Evolutionary conservation across 2,888 invertebrate genomes (phyloP).

Genomic region (Ptilodon capucinus): DNA sequence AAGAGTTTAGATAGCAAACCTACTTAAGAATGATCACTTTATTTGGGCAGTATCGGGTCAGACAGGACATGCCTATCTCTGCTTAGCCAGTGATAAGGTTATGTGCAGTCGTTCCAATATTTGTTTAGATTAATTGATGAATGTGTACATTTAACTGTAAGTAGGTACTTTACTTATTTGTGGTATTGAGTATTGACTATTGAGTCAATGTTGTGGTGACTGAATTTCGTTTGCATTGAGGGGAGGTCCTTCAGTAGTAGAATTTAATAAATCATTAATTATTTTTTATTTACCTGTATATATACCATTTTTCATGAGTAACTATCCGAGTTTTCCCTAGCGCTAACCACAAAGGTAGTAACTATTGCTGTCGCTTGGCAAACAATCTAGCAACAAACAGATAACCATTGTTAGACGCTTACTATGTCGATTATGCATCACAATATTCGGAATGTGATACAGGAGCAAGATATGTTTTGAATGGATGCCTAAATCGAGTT

Average conservation of each 20-base stretch:
- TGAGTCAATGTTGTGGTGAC: too few species aligned
- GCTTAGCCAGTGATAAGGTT: background rate
- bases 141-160: background rate
- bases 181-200: too few species aligned
- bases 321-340: background rate
- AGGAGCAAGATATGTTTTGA: conserved; percentile 36
- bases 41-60: background rate
- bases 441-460: conserved; percentile 25
- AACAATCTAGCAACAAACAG: background rate
- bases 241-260: too few species aligned
- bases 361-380: too few species aligned
- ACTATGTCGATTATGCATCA: conserved; percentile 3
- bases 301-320: too few species aligned
- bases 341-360: too few species aligned
- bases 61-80: background rate
- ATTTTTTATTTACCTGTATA: too few species aligned
- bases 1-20: too few species aligned
- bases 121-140: background rate
- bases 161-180: too few species aligned
- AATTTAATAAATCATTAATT: too few species aligned
- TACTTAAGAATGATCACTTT: too few species aligned
- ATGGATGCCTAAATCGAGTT: conserved; percentile 44
- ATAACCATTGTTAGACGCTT: background rate
- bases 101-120: background rate
- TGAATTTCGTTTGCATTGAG: too few species aligned